phyloP scores from a whole-genome alignment of 2,797 vertebrate genomes.

The Sebastiscus tertius region DNA sequence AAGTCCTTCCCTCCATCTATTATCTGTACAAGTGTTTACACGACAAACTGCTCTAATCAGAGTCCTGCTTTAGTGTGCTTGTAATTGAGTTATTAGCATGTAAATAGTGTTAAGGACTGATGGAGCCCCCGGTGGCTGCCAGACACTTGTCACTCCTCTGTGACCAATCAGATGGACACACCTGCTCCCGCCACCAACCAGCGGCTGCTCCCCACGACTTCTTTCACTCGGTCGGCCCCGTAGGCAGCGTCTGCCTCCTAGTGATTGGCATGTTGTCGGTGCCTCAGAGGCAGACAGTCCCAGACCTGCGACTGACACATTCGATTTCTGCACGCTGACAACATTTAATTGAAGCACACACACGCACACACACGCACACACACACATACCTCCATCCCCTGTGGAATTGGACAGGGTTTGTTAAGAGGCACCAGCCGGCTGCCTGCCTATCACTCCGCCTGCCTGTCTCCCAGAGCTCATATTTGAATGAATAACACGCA shows the following conservation, averaged over 20 bases:
- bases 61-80: neutral
- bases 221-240: neutral
- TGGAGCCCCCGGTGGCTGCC: neutral
- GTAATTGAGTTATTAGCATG: constrained; percentile 14
- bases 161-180: constrained; percentile 39
- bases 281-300: constrained; percentile 28
- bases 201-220: neutral
- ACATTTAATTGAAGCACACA: constrained; percentile 53
- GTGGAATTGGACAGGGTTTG: constrained; percentile 29
- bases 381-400: neutral
- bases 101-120: neutral
- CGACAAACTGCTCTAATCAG: neutral
- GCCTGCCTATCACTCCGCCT: constrained; percentile 33
- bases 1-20: neutral
- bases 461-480: constrained; percentile 25
- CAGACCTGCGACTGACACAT: constrained; percentile 50
- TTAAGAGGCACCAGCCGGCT: constrained; percentile 34
- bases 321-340: constrained; percentile 45
- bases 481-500: constrained; percentile 55
- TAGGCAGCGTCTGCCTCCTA: neutral
- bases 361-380: neutral
- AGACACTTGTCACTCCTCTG: constrained; percentile 1
- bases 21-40: neutral
- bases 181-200: neutral
- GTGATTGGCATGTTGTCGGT: constrained; percentile 41